Conservation (phyloP, 2,797 vertebrate genomes). For the Pterois miles region DNA sequence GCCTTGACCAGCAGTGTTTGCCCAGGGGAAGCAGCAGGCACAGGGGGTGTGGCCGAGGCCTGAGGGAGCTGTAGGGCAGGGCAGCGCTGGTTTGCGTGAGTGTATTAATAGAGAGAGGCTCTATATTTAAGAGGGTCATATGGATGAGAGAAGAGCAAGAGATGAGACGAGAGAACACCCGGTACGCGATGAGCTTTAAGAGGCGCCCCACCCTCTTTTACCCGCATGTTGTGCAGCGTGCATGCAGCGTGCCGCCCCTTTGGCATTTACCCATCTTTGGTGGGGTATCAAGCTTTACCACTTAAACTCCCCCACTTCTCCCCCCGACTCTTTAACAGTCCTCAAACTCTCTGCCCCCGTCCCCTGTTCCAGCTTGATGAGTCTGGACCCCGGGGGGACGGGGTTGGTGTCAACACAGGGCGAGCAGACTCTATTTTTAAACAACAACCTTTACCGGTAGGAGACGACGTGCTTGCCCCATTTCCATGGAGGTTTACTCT, state of each 20-base stretch:
- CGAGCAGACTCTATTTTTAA: constrained; percentile 76
- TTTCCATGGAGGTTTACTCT: constrained; percentile 28
- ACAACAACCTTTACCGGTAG: constrained; percentile 63
- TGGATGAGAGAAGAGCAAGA: constrained; percentile 55
- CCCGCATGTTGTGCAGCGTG: constrained; percentile 63
- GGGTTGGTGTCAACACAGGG: constrained; percentile 2
- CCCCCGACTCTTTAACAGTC: constrained; percentile 15
- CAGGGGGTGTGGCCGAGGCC: constrained; percentile 24
- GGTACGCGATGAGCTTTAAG: constrained; percentile 50
- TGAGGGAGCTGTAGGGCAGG: constrained; percentile 49
- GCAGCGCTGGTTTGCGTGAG: constrained; percentile 49
- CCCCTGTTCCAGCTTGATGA: constrained; percentile 21
- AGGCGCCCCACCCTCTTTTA: constrained; percentile 59
- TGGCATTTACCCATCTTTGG: constrained; percentile 83
- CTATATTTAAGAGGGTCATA: constrained; percentile 78
- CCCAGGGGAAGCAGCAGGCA: constrained; percentile 21
- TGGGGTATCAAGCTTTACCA: constrained; percentile 74
- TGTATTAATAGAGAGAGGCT: constrained; percentile 79
- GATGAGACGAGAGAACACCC: constrained; percentile 48
- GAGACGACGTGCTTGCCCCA: constrained; percentile 23
- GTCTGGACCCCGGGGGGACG: constrained; percentile 24
- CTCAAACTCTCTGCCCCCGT: constrained; percentile 18
- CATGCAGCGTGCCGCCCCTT: constrained; percentile 36
- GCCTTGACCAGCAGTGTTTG: constrained; percentile 38
- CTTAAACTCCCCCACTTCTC: constrained; percentile 16